phyloP scores from a whole-genome alignment of 2,888 invertebrate species.

The Isotomurus palustris region DNA sequence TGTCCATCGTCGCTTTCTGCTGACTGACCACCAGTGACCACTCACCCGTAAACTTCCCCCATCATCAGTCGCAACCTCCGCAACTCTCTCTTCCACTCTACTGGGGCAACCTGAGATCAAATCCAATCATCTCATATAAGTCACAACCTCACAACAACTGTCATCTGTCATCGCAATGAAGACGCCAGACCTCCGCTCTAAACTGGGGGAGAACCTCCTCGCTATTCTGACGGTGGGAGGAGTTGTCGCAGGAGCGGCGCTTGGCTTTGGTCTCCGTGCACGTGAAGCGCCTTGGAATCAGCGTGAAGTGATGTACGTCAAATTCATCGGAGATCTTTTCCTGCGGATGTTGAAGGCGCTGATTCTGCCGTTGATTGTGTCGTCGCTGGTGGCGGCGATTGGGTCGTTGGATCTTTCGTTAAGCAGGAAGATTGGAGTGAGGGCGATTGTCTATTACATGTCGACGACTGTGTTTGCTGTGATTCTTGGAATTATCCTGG shows the following conservation, averaged over 20 bases:
- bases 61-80: too few relatives aligned
- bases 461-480: slow-evolving; percentile 91
- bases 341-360: slow-evolving; percentile 91
- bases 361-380: slow-evolving; percentile 85
- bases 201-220: slow-evolving; percentile 67
- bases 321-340: slow-evolving; percentile 90
- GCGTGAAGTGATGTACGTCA: slow-evolving; percentile 87
- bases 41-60: too few relatives aligned
- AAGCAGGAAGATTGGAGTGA: slow-evolving; percentile 78
- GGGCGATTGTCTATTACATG: slow-evolving; percentile 89
- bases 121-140: too few relatives aligned
- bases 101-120: too few relatives aligned
- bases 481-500: slow-evolving; percentile 81
- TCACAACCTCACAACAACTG: too few relatives aligned
- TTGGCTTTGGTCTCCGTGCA: slow-evolving; percentile 65
- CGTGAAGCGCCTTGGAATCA: slow-evolving; percentile 60
- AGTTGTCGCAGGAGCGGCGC: slow-evolving; percentile 67
- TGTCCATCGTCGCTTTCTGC: too few relatives aligned
- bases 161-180: too few relatives aligned
- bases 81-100: too few relatives aligned
- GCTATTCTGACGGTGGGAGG: slow-evolving; percentile 76
- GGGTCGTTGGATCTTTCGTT: slow-evolving; percentile 84
- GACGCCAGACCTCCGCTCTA: too few relatives aligned
- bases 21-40: too few relatives aligned
- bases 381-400: slow-evolving; percentile 85